Base-by-base conservation (phyloP, 1,140 invertebrate species). In the Ruditapes philippinarum region DNA sequence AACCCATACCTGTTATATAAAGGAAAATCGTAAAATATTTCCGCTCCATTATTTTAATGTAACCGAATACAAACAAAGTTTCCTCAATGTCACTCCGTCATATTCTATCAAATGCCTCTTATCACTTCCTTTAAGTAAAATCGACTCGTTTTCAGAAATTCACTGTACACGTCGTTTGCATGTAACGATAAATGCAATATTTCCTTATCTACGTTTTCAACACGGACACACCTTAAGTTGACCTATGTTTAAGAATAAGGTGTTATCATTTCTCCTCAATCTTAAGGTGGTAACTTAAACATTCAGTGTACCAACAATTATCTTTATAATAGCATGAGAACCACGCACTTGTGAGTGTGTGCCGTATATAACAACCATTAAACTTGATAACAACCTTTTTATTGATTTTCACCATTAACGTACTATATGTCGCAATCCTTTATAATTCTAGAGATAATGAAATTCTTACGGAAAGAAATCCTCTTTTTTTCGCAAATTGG, bases 261-360 rank as follows among this genome's bases (percentile, higher is more conserved):
- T 40, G 65, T 70, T 70, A 70, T 70, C 65, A 70, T 38, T 31
- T n/a, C n/a, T n/a, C n/a, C n/a, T n/a, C n/a, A n/a, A 7, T 31
- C 28, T 5, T n/a, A 19, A 2, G 65, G 22, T 40, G 65, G 28
- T 33, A 70, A 70, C 65, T 28, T 70, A 17, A 70, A 70, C 22
- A 70, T 38, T 22, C 22, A 2, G 38, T 70, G 38, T 36, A 38
- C 65, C 65, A 38, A 28, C 65, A 54, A n/a, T n/a, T 54, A 54
- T 4, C 42, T 45, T 45, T 45, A 45, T 45, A 14, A 45, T 45
- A 45, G 14, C 42, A 14, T 45, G 42, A 7, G 42, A 45, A 45
- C n/a, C 42, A 45, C 14, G 42, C 5, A 45, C 42, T 7, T 14
- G 42, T 45, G 42, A n/a, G n/a, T 45, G 42, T 7, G 14, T 45